Conservation (phyloP, 2,888 invertebrate genomes). For the Microplitis deprimator region DNA sequence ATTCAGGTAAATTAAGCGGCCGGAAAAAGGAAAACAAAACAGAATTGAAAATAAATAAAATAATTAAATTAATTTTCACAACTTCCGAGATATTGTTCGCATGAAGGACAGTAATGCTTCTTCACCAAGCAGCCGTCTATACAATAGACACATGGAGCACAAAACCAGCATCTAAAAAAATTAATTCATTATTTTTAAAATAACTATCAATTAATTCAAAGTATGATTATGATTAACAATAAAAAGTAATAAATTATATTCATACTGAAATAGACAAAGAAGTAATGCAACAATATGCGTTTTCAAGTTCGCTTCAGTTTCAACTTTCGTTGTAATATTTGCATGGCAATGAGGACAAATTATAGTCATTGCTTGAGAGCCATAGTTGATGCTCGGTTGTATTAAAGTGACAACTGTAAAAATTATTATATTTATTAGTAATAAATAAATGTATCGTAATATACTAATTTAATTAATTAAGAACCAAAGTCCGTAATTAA, state of each 20-base stretch:
- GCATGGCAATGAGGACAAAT: constrained; percentile 72
- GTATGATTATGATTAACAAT: neutral
- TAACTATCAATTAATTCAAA: neutral
- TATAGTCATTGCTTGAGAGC: constrained; percentile 67
- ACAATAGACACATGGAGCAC: constrained; percentile 72
- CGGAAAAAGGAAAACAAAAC: too few relatives aligned
- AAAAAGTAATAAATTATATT: neutral
- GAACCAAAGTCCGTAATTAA: too few relatives aligned
- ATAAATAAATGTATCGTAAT: too few relatives aligned
- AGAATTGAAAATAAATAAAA: neutral
- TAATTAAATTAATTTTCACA: constrained; percentile 53
- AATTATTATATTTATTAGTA: neutral
- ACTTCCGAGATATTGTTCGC: constrained; percentile 70
- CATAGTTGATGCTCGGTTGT: constrained; percentile 43
- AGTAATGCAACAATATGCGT: constrained; percentile 73
- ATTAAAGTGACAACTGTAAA: neutral
- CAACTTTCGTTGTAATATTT: constrained; percentile 68
- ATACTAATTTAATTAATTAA: too few relatives aligned
- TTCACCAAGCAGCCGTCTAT: constrained; percentile 70
- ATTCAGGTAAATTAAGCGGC: too few relatives aligned
- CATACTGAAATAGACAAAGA: constrained; percentile 72
- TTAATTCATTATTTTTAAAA: neutral
- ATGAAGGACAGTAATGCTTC: constrained; percentile 73
- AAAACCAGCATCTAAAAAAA: constrained; percentile 69
- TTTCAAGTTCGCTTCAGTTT: constrained; percentile 70